Conservation (phyloP, 2,797 vertebrate genomes). For the Aselliscus stoliczkanus region DNA sequence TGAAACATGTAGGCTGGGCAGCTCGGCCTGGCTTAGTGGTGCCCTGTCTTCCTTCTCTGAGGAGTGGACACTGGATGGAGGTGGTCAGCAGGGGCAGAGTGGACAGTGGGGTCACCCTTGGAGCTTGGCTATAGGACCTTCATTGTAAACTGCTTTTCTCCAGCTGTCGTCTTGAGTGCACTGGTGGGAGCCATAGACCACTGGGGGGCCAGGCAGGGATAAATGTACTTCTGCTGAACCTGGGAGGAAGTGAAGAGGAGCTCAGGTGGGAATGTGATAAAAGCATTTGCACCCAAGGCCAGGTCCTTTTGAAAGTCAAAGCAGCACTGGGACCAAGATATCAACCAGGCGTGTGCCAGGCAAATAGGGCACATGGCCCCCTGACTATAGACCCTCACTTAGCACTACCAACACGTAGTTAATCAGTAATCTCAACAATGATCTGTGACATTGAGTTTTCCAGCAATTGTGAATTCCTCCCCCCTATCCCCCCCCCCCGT, state of each 20-base stretch:
- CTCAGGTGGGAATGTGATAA: background rate
- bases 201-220: background rate
- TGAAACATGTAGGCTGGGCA: no score
- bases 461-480: background rate
- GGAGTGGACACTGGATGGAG: no score
- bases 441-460: background rate
- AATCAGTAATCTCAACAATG: no score
- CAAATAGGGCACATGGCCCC: background rate
- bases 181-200: background rate
- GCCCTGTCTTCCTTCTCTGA: no score
- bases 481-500: no score
- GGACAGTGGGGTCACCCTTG: no score
- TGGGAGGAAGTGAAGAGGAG: background rate
- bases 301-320: background rate
- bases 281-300: no score
- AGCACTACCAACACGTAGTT: background rate
- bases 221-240: background rate
- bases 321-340: background rate
- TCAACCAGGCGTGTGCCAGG: background rate
- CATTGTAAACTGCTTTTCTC: background rate
- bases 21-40: no score
- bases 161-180: background rate
- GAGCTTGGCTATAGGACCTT: no score
- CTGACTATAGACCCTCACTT: background rate
- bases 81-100: no score